Conservation (phyloP, 2,113 vertebrate species). For the Ameiurus melas region DNA sequence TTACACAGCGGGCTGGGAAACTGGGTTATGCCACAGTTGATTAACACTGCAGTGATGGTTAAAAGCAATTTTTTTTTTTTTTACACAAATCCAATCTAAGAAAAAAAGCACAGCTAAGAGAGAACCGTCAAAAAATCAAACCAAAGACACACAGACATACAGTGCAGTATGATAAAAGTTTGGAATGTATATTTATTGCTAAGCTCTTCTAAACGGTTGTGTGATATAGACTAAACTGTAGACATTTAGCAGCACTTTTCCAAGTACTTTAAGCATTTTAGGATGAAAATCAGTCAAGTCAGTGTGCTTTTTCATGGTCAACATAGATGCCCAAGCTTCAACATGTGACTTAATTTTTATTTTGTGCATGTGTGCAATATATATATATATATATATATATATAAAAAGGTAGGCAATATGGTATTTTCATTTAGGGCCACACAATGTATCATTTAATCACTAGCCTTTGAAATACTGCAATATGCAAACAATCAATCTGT, state of each 20-base stretch:
- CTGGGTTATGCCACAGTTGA: conserved; percentile 17
- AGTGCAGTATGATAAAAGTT: not conserved
- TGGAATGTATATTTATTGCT: not conserved
- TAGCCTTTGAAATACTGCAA: not conserved
- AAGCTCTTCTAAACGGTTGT: not conserved
- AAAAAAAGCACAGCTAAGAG: not conserved
- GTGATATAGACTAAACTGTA: not conserved
- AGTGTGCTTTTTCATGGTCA: conserved; percentile 14
- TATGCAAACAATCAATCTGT: not conserved
- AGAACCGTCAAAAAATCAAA: not conserved
- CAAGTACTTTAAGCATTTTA: not conserved
- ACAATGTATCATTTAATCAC: not conserved
- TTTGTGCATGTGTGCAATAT: not conserved
- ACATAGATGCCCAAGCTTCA: not conserved
- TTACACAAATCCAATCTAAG: not conserved
- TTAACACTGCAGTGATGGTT: not conserved
- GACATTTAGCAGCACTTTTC: not conserved
- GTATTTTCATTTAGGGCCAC: not conserved
- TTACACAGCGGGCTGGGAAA: not conserved
- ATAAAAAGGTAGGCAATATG: not conserved
- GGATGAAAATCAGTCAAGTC: conserved; percentile 6
- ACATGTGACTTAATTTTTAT: not conserved
- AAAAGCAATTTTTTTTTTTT: not conserved
- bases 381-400: too few species aligned
- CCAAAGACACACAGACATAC: not conserved